Conservation (phyloP, 1,140 invertebrate species). For the Sinella curviseta region DNA sequence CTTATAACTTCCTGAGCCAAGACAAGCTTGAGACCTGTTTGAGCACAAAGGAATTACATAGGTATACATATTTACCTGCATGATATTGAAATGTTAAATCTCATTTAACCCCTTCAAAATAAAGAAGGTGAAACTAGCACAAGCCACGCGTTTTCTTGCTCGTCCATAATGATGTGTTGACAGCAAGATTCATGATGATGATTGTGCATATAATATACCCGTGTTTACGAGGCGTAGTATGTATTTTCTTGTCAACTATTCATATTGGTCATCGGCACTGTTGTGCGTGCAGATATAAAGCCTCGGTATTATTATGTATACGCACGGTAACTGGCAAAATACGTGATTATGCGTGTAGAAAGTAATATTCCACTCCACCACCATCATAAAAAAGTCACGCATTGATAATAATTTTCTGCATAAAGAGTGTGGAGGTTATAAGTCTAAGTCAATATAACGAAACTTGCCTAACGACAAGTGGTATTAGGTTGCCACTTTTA, state of each 20-base stretch:
- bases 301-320: neutral
- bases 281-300: neutral
- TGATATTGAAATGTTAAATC: neutral
- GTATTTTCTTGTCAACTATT: too few relatives aligned
- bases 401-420: neutral
- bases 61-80: neutral
- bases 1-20: constrained; percentile 63
- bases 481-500: neutral
- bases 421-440: too few relatives aligned
- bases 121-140: neutral
- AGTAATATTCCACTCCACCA: too few relatives aligned
- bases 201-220: too few relatives aligned
- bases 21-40: constrained; percentile 74
- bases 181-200: too few relatives aligned
- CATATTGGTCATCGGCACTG: too few relatives aligned
- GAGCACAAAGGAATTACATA: constrained; percentile 16
- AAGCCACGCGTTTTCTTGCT: too few relatives aligned
- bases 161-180: too few relatives aligned
- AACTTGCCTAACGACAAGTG: constrained; percentile 22
- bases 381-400: neutral
- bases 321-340: neutral
- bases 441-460: too few relatives aligned
- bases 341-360: neutral
- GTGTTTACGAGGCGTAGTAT: too few relatives aligned
- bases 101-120: neutral